Evolutionary conservation across 2,113 vertebrate genomes (phyloP).

Genomic region (Bagarius yarrelli): DNA sequence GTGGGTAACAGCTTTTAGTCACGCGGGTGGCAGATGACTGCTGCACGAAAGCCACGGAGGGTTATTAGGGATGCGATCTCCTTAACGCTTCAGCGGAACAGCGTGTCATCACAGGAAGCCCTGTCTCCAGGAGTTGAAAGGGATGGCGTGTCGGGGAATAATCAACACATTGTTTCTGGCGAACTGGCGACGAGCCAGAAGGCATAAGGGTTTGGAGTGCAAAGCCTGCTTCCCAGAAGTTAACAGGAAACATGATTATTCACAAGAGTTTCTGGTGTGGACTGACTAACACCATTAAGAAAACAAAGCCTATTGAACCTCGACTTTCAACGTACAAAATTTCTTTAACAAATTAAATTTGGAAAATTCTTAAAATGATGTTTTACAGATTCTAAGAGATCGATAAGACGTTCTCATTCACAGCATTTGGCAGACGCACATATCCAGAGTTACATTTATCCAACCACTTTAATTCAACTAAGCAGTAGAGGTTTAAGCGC

Average conservation of each 20-base stretch:
- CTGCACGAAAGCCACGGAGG: constrained; percentile 26
- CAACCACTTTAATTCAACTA: no score
- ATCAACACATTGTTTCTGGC: constrained; percentile 53
- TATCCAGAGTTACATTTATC: background rate
- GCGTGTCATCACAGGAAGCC: constrained; percentile 13
- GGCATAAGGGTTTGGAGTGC: constrained; percentile 15
- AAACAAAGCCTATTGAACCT: background rate
- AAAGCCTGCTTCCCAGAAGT: constrained; percentile 43
- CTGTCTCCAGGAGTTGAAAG: background rate
- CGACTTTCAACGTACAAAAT: background rate
- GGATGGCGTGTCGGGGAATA: constrained; percentile 35
- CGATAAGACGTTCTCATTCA: background rate
- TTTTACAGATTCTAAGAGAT: background rate
- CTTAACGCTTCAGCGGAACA: constrained; percentile 27
- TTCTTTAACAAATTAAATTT: background rate
- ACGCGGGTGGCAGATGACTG: constrained; percentile 43
- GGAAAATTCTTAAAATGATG: background rate
- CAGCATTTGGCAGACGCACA: background rate
- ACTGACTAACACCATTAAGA: constrained; percentile 7
- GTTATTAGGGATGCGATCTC: constrained; percentile 43
- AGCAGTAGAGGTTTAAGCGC: no score
- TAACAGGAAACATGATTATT: constrained; percentile 44
- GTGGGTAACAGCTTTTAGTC: constrained; percentile 36
- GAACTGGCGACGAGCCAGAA: constrained; percentile 28
- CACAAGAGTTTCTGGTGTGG: constrained; percentile 24